Base-by-base conservation (phyloP, 2,888 invertebrate species). In the Elegia similella region DNA sequence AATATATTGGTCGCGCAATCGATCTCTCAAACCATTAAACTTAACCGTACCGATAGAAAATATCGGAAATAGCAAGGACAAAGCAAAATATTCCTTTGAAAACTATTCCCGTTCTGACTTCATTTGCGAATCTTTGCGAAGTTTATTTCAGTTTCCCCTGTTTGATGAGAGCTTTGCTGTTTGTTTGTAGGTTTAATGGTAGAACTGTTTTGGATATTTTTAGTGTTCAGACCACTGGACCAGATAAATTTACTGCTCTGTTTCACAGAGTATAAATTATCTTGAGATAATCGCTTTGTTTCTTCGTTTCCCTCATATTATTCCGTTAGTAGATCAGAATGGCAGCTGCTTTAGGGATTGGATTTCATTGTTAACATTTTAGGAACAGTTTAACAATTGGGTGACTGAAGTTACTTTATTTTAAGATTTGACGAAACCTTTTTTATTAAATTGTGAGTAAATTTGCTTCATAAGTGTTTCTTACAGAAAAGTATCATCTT, bases 1-100 rank as follows among this genome's bases (percentile, higher is more conserved):
- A 86, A 83, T 84, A 80, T 82, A 88, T 82, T 75, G 82, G 71
- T 67, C 65, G 67, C 74, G 80, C 80, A 77, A 84, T 83, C 79
- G 80, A 84, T 85, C 80, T 75, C 67, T 61, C 66, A 78, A 78
- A 70, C 82, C 84, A 84, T 86, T 86, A 84, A 84, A 82, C 81
- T 84, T 78, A 82, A 81, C 73, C 78, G 78, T 67, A 64, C 66
- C 75, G 76, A 79, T 79, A 73, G 78, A 77, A 78, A 81, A 81
- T 81, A 80, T 79, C 75, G 82, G 81, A 78, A 80, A 80, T 75
- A 74, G 73, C 71, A 70, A 70, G 75, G 75, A 82, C 79, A 82
- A 80, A 82, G 82, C 78, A 73, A 80, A 83, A 81, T 82, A 80
- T 80, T 82, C 80, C 73, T 83, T 82, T 81, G 78, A 75, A 76